A percentile compares a stretch with the other conserved stretches of the same genome.
Conservation (phyloP, 2,888 invertebrate genomes). For the Drosophila quinaria region DNA sequence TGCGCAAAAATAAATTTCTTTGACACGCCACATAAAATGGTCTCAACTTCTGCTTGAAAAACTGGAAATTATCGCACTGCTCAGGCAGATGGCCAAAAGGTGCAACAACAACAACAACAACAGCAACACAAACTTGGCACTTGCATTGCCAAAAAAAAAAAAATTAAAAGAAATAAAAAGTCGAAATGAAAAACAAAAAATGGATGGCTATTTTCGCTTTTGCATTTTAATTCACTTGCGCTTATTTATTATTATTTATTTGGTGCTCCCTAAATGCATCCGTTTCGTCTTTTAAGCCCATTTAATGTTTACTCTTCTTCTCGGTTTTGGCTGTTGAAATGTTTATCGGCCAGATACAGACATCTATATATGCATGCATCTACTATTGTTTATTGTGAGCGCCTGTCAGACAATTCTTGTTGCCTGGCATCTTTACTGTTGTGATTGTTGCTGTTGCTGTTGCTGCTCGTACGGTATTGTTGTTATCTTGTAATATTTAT, state of each 20-base stretch:
- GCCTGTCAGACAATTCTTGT: slow-evolving; percentile 34
- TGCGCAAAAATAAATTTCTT: slow-evolving; percentile 67
- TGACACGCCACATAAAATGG: slow-evolving; percentile 67
- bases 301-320: slow-evolving; percentile 21
- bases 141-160: slow-evolving; percentile 42
- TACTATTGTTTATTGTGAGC: slow-evolving; percentile 34
- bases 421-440: slow-evolving; percentile 19
- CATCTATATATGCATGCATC: background rate
- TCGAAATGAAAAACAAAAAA: background rate
- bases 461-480: background rate
- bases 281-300: slow-evolving; percentile 30
- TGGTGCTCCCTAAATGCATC: slow-evolving; percentile 56
- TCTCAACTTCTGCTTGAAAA: slow-evolving; percentile 33
- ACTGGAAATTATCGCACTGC: slow-evolving; percentile 28
- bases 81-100: slow-evolving; percentile 29
- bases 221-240: slow-evolving; percentile 51
- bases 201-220: slow-evolving; percentile 25
- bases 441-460: slow-evolving; percentile 14
- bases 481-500: slow-evolving; percentile 44
- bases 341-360: slow-evolving; percentile 45
- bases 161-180: background rate
- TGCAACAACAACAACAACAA: slow-evolving; percentile 23
- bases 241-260: slow-evolving; percentile 58
- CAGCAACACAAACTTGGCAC: slow-evolving; percentile 25
- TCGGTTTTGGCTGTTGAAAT: slow-evolving; percentile 39